Evolutionary conservation across 1,140 invertebrate genomes (phyloP).

Genomic region (Prorops nasuta): DNA sequence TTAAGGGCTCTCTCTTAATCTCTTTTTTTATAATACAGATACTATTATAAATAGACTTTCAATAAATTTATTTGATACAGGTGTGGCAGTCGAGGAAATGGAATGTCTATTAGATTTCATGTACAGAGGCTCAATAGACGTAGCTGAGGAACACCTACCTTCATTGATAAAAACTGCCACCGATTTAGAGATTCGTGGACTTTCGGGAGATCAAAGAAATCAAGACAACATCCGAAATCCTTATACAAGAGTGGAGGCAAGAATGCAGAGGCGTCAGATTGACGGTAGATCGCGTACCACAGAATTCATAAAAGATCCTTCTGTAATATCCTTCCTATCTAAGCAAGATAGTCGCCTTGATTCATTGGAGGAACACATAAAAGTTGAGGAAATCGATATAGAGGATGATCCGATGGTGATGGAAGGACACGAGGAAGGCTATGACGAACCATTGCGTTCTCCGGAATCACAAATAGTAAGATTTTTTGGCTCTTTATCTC

Average conservation of each 20-base stretch:
- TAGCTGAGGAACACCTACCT: constrained; percentile 65
- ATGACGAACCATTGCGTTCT: constrained; percentile 33
- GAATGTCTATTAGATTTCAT: constrained; percentile 71
- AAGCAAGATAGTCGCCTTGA: constrained; percentile 30
- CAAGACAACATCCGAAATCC: constrained; percentile 31
- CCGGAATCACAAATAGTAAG: constrained; percentile 40
- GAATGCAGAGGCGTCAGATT: constrained; percentile 33
- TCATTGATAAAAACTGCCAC: constrained; percentile 68
- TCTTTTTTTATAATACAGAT: no score
- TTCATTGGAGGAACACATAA: constrained; percentile 39
- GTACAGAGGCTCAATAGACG: constrained; percentile 71
- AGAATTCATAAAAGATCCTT: constrained; percentile 41
- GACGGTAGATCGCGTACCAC: constrained; percentile 37
- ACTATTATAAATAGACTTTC: not conserved
- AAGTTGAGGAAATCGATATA: constrained; percentile 49
- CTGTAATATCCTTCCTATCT: constrained; percentile 24
- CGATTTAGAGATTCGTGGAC: constrained; percentile 64
- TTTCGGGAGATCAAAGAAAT: constrained; percentile 45
- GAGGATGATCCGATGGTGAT: constrained; percentile 53
- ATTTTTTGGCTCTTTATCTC: not conserved
- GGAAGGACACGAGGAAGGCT: constrained; percentile 41
- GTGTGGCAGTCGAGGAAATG: constrained; percentile 66
- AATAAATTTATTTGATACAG: constrained; percentile 18
- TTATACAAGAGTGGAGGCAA: constrained; percentile 33
- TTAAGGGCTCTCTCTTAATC: no score